Conservation (phyloP, 2,113 vertebrate species). For the Chloebia gouldiae region DNA sequence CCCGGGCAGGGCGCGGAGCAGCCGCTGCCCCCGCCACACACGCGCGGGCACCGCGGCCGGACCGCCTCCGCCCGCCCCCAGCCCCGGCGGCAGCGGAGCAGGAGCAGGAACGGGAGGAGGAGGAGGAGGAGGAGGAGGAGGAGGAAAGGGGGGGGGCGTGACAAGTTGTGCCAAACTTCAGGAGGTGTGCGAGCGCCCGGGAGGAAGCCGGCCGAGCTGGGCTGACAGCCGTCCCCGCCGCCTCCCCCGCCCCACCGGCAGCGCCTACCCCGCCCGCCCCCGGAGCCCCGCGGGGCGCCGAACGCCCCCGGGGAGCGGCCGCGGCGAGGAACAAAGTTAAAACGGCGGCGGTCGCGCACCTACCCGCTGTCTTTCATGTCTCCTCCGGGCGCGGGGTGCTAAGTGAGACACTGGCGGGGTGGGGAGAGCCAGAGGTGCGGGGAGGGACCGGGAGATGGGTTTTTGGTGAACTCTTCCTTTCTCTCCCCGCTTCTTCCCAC, state of each 20-base stretch:
- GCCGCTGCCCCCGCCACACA: not conserved
- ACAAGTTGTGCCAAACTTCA: not conserved
- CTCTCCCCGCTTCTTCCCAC: not conserved
- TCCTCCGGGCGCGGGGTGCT: slow-evolving; percentile 61
- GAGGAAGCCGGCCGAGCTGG: not conserved
- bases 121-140: not conserved
- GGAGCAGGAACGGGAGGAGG: no score
- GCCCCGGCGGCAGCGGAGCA: not conserved
- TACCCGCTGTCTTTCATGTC: slow-evolving; percentile 65
- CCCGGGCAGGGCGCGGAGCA: not conserved
- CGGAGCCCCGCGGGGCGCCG: not conserved
- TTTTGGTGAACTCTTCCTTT: slow-evolving; percentile 51
- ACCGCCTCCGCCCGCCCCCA: not conserved
- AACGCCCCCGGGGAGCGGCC: not conserved
- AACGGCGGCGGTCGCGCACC: slow-evolving; percentile 66
- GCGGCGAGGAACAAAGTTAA: slow-evolving; percentile 47
- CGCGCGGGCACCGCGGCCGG: not conserved
- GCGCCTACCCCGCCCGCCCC: not conserved
- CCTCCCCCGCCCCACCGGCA: not conserved
- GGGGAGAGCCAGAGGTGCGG: slow-evolving; percentile 58
- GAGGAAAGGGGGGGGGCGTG: not conserved
- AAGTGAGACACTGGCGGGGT: slow-evolving; percentile 51
- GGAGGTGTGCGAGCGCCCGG: not conserved
- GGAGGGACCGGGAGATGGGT: slow-evolving; percentile 64
- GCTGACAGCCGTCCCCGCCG: not conserved